Conservation (phyloP, 2,797 vertebrate species). For the Muscicapa striata region DNA sequence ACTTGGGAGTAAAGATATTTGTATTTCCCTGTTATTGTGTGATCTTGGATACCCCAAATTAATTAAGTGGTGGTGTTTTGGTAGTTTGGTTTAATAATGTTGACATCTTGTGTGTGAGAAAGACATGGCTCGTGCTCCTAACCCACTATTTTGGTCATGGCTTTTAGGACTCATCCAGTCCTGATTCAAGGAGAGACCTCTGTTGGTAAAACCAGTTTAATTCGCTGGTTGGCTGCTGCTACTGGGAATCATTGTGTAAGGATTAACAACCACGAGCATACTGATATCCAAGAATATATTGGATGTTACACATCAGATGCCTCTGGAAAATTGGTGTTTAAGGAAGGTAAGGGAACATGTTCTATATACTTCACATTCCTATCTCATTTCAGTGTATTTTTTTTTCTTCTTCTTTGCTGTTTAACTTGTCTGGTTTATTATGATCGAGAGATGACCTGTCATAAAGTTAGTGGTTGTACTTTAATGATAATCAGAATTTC, state of each 20-base stretch:
- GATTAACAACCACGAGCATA: constrained; percentile 99
- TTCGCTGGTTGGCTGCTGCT: constrained; percentile 90
- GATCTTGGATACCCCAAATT: not conserved
- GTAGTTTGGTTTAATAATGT: not conserved
- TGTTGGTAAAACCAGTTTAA: constrained; percentile 96
- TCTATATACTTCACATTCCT: not conserved
- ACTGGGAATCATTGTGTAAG: constrained; percentile 95
- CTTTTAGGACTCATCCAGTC: constrained; percentile 88
- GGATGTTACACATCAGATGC: constrained; percentile 93
- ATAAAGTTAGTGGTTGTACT: not conserved
- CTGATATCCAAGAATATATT: constrained; percentile 97
- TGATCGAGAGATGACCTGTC: not conserved
- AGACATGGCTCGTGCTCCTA: fast-evolving
- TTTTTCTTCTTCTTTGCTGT: not conserved
- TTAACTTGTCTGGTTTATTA: not conserved
- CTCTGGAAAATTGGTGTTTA: constrained; percentile 90
- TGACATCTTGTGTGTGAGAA: not conserved
- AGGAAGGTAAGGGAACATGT: constrained; percentile 83
- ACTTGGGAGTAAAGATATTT: not conserved
- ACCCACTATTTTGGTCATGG: not conserved
- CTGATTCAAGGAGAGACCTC: constrained; percentile 97
- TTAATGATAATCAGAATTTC: not conserved
- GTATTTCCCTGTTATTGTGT: not conserved
- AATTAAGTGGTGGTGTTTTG: not conserved
- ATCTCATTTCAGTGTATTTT: not conserved